Evolutionary conservation across 2,888 invertebrate species (phyloP).

Genomic region (Girardia tigrina): DNA sequence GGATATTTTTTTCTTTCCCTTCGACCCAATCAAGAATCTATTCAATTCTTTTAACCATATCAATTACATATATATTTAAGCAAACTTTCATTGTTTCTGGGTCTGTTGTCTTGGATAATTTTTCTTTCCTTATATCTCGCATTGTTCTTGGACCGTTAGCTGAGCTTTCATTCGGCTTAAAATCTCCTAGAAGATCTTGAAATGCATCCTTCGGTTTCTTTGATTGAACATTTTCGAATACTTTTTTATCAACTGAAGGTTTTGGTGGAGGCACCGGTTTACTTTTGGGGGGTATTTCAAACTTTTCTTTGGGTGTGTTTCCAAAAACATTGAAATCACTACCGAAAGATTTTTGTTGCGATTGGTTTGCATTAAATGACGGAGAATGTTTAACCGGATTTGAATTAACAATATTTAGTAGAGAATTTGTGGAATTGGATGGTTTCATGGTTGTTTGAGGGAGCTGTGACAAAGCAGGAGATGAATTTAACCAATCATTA

Average conservation of each 20-base stretch:
- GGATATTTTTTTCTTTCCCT: slow-evolving; percentile 86
- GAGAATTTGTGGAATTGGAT: slow-evolving; percentile 12
- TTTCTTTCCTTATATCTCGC: slow-evolving; percentile 78
- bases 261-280: slow-evolving; percentile 10
- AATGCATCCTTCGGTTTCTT: slow-evolving; percentile 61
- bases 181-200: slow-evolving; percentile 66
- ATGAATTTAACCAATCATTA: neutral
- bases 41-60: neutral
- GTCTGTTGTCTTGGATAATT: slow-evolving; percentile 72
- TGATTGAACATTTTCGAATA: slow-evolving; percentile 39
- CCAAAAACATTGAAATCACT: neutral
- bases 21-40: slow-evolving; percentile 58
- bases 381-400: neutral
- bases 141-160: slow-evolving; percentile 68
- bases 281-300: neutral
- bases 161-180: slow-evolving; percentile 54
- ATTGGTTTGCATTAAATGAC: slow-evolving; percentile 1
- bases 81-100: slow-evolving; percentile 71
- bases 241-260: neutral
- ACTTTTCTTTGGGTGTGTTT: neutral
- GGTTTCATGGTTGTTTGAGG: neutral
- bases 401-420: neutral
- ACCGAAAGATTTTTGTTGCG: neutral
- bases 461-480: neutral
- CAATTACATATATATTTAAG: neutral